These are phyloP conservation scores for Cacoxenus indagator DNA, from an alignment of 2,888 invertebrate genomes.

Conservation along the genomic window DNA sequence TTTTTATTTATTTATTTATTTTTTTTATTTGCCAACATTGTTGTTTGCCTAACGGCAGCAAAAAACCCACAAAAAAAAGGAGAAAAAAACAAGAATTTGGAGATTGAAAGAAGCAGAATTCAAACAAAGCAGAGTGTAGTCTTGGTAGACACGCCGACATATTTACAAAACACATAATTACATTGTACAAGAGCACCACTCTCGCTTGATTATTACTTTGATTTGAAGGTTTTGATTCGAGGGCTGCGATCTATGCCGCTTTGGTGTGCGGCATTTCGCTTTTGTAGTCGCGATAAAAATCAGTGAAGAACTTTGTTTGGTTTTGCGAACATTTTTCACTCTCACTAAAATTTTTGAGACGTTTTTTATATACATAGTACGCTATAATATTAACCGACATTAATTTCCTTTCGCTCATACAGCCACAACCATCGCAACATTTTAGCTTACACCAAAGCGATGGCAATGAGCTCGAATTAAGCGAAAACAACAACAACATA, in stretches of 20 bases:
- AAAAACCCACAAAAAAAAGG: constrained; percentile 41
- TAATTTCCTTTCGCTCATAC: constrained; percentile 19
- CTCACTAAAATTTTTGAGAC: background rate
- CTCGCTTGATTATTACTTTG: constrained; percentile 18
- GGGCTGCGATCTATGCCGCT: background rate
- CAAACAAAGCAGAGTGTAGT: background rate
- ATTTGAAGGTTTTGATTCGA: constrained; percentile 20
- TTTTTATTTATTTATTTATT: constrained; percentile 19
- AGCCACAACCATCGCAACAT: constrained; percentile 46
- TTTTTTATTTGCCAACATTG: constrained; percentile 28
- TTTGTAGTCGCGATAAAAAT: background rate
- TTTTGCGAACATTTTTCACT: background rate
- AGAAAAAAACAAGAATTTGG: background rate
- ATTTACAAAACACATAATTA: constrained; percentile 53
- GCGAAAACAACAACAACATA: too few species aligned
- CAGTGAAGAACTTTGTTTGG: background rate
- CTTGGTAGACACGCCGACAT: constrained; percentile 13
- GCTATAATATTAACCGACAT: background rate
- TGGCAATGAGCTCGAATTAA: constrained; percentile 46
- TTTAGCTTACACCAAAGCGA: constrained; percentile 35
- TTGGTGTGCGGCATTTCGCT: background rate
- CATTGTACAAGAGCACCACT: constrained; percentile 30
- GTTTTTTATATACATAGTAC: background rate
- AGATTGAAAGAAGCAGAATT: background rate
- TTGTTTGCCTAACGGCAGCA: constrained; percentile 62